These are phyloP conservation scores for Microctonus aethiopoides DNA, from an alignment of 2,888 invertebrate genomes.

Conservation along the genomic window DNA sequence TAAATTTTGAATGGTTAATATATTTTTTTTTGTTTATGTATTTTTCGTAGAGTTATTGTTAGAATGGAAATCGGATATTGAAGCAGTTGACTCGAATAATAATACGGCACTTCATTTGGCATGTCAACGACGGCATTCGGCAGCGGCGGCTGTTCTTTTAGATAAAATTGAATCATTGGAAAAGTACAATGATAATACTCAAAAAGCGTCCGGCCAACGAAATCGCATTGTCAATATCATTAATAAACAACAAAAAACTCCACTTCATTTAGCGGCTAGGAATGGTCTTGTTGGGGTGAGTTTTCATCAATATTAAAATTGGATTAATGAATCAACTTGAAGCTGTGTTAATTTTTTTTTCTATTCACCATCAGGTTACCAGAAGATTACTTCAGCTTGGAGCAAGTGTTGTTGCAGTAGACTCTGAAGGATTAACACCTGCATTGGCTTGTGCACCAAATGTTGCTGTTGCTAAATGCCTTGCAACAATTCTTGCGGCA, in stretches of 20 bases:
- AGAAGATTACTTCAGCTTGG: constrained; percentile 71
- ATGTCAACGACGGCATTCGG: constrained; percentile 71
- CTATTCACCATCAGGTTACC: constrained; percentile 62
- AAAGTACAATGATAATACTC: constrained; percentile 36
- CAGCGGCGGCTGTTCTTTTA: constrained; percentile 70
- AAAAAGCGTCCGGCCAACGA: constrained; percentile 41
- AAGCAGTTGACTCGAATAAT: constrained; percentile 69
- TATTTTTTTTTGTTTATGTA: too few relatives aligned
- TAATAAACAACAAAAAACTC: constrained; percentile 72
- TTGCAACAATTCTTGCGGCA: constrained; percentile 70
- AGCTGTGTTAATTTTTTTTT: not conserved
- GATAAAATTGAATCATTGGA: constrained; percentile 68
- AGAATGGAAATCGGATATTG: constrained; percentile 69
- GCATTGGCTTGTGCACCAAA: constrained; percentile 74
- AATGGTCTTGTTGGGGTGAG: constrained; percentile 71
- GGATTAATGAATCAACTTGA: not conserved
- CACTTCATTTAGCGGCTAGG: constrained; percentile 73
- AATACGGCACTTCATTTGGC: constrained; percentile 75
- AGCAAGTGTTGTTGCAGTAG: constrained; percentile 71
- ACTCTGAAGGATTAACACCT: constrained; percentile 73
- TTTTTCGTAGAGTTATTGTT: constrained; percentile 71
- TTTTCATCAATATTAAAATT: not conserved
- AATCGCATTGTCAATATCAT: constrained; percentile 67
- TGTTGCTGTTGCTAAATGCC: constrained; percentile 72
- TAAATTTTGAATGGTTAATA: not conserved